phyloP scores from a whole-genome alignment of 2,888 invertebrate genomes.

The Agrochola circellaris region DNA sequence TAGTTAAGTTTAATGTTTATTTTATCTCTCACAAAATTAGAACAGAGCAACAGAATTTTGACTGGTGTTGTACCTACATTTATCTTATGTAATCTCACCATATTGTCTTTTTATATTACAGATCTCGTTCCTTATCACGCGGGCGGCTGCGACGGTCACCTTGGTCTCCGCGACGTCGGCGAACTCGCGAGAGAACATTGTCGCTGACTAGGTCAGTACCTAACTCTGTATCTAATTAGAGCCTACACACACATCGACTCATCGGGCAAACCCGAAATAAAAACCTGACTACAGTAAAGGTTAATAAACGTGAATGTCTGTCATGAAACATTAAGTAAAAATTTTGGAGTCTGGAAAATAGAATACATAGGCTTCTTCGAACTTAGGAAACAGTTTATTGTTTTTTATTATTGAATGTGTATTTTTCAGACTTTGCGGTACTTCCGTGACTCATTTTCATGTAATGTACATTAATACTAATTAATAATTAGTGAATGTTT shows the following conservation, averaged over 20 bases:
- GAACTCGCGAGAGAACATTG: conserved; percentile 83
- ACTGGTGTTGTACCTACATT: background rate
- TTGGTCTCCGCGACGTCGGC: conserved; percentile 86
- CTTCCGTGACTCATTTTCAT: background rate
- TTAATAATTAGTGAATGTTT: background rate
- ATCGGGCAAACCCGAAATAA: background rate
- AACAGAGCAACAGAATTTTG: background rate
- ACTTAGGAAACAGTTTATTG: background rate
- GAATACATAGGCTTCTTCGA: background rate
- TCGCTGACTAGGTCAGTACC: conserved; percentile 82
- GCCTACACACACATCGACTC: background rate
- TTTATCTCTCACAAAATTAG: background rate
- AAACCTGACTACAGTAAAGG: background rate
- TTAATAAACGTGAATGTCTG: background rate
- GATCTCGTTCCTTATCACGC: conserved; percentile 92
- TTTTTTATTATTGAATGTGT: background rate
- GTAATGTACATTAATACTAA: no score
- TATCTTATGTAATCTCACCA: background rate
- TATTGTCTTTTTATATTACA: conserved; percentile 70
- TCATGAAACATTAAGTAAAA: background rate
- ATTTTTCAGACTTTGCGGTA: background rate
- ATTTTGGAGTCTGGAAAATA: background rate
- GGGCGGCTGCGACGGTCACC: conserved; percentile 88
- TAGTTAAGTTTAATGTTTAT: background rate
- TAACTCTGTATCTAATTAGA: background rate